phyloP scores from a whole-genome alignment of 2,113 vertebrate species.

The Chaetodon auriga region DNA sequence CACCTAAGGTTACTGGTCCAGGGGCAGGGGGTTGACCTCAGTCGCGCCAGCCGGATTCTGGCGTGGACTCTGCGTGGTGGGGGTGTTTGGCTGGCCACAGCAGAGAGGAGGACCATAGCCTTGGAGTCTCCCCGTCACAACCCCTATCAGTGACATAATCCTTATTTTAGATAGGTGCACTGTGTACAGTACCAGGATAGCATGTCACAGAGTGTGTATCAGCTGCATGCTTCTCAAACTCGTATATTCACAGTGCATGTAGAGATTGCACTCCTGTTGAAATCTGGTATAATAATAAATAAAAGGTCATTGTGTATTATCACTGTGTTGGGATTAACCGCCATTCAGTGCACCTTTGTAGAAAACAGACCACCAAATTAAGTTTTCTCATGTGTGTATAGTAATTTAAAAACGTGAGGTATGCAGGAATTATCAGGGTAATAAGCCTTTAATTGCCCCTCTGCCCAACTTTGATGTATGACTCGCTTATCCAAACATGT shows the following conservation, averaged over 20 bases:
- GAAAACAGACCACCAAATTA: background rate
- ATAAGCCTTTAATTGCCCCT: conserved; percentile 67
- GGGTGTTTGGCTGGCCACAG: conserved; percentile 43
- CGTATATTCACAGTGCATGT: conserved; percentile 27
- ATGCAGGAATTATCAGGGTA: conserved; percentile 45
- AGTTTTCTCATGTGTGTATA: conserved; percentile 21
- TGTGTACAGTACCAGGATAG: conserved; percentile 58
- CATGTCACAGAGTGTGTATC: conserved; percentile 33
- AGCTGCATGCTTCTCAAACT: conserved; percentile 29
- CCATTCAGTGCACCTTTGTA: background rate
- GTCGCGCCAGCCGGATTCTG: conserved; percentile 64
- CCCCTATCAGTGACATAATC: conserved; percentile 60
- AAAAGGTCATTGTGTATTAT: background rate
- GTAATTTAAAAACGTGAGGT: conserved; percentile 22
- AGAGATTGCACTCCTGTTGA: conserved; percentile 22
- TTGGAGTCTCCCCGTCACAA: conserved; percentile 30
- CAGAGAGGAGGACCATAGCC: conserved; percentile 36
- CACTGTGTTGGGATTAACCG: background rate
- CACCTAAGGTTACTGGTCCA: conserved; percentile 74
- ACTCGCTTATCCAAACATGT: conserved; percentile 74
- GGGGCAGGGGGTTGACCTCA: conserved; percentile 71
- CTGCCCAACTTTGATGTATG: conserved; percentile 64
- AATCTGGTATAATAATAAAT: background rate
- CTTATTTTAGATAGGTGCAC: conserved; percentile 67
- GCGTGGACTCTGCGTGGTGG: conserved; percentile 23